phyloP scores from a whole-genome alignment of 1,140 invertebrate genomes.

The Ladona fulva region DNA sequence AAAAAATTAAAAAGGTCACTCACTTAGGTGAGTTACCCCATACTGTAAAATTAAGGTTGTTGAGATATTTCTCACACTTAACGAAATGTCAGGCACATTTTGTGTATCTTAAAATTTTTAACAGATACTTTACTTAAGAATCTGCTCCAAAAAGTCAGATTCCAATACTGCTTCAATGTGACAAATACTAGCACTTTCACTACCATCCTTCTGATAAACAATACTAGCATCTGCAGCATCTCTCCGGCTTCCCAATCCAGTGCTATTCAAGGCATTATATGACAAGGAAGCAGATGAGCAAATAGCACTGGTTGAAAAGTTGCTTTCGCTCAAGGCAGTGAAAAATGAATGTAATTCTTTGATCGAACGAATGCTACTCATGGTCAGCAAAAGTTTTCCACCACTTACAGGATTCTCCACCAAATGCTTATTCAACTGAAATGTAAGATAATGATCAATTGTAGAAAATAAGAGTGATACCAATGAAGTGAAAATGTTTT shows the following conservation, averaged over 20 bases:
- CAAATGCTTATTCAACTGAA: not conserved
- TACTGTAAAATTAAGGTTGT: too few species aligned
- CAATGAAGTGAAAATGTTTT: too few species aligned
- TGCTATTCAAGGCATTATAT: not conserved
- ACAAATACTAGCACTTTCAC: not conserved
- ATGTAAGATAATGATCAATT: not conserved
- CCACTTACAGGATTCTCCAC: not conserved
- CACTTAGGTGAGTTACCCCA: too few species aligned
- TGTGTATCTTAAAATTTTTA: too few species aligned
- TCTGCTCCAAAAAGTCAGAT: not conserved
- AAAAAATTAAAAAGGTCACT: too few species aligned
- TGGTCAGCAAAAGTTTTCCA: not conserved
- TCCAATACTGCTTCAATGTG: not conserved
- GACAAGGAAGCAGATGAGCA: not conserved
- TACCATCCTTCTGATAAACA: not conserved
- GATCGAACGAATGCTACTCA: not conserved
- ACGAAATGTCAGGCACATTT: too few species aligned
- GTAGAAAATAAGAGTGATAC: too few species aligned
- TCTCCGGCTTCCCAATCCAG: not conserved
- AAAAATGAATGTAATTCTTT: not conserved
- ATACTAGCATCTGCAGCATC: not conserved
- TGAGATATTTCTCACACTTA: too few species aligned
- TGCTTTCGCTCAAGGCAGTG: not conserved
- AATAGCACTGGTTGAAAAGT: not conserved
- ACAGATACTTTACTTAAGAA: too few species aligned